Evolutionary conservation across 2,113 vertebrate species (phyloP).

Genomic region (Hippocampus comes): DNA sequence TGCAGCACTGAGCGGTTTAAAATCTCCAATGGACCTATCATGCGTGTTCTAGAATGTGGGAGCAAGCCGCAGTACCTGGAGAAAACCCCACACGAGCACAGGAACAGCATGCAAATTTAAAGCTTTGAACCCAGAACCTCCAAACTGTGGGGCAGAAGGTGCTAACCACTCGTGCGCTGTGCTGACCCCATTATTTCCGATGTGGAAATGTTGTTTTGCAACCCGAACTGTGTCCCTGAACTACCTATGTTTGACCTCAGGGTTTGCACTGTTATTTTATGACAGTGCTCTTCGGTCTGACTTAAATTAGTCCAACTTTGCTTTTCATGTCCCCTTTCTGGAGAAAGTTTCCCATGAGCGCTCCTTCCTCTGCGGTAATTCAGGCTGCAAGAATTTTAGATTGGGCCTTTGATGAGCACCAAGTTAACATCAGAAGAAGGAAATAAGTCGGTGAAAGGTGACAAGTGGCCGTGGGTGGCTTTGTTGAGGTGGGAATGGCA

Average conservation of each 20-base stretch:
- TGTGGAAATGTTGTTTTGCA: background rate
- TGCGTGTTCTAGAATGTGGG: background rate
- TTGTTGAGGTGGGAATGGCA: conserved; percentile 21
- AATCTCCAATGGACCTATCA: no score
- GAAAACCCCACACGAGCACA: no score
- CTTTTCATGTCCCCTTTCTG: background rate
- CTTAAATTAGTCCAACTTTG: background rate
- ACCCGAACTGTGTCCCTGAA: background rate
- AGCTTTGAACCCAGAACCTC: background rate
- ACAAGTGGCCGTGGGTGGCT: background rate
- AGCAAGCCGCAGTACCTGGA: no score
- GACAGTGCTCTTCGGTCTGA: background rate
- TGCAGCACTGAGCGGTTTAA: background rate
- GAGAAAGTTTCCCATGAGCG: background rate
- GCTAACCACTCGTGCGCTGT: background rate
- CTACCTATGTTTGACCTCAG: background rate
- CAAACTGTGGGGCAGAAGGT: background rate
- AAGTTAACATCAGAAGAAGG: conserved; percentile 5
- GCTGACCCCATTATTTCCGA: background rate
- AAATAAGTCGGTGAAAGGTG: background rate
- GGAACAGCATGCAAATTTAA: background rate
- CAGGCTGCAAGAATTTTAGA: background rate
- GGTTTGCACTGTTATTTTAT: background rate
- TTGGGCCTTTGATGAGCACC: conserved; percentile 1
- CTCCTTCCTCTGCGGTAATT: background rate